Evolutionary conservation across 2,888 invertebrate genomes (phyloP), one percentile per base, ranked within the genome.

Genomic region (Bellardia bayeri): DNA sequence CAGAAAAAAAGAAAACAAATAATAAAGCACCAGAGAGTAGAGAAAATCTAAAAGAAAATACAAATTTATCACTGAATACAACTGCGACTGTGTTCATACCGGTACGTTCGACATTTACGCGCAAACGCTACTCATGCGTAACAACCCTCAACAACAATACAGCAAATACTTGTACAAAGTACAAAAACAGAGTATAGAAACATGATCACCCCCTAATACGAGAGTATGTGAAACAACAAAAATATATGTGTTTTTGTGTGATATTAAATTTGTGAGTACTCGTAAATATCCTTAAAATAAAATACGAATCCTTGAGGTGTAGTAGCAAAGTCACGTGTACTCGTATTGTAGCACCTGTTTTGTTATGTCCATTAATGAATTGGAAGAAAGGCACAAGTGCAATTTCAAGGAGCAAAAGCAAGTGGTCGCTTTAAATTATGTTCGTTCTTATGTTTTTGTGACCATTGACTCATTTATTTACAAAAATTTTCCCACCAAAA

Each of bases 401-500:
- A 56, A 23, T 9, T 23, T 23, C 6, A 56, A 61, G 9, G 7
- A 30, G 66, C 45, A 42, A 23, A 40, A 82, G 76, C 75, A 61
- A 76, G 82, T 69, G 75, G 45, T 51, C 49, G 45, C 30, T 64
- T 45, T 2, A n/a, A 23, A 13, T 30, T 61, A 14, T 11, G 13
- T 61, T 61, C 33, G 23, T 33, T 30, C 14, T 1, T 33, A 58
- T 23, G 3, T 58, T 61, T 33, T 14, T 13, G 13, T 61, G 6
- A 37, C 5, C 0, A 54, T 54, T 54, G 3, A 45, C 13, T 37
- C 37, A 13, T 45, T 45, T 45, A 45, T 13, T 7, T 45, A 5
- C 0, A 13, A 3, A 63, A 56, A 75, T 72, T 81, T 84, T 87
- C 87, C 87, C 87, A 87, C 81, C 72, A 81, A 84, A 79, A 14